A percentile compares a stretch with the other conserved stretches of the same genome.
phyloP scores from a whole-genome alignment of 2,113 vertebrate genomes.

The Varanus komodoensis region DNA sequence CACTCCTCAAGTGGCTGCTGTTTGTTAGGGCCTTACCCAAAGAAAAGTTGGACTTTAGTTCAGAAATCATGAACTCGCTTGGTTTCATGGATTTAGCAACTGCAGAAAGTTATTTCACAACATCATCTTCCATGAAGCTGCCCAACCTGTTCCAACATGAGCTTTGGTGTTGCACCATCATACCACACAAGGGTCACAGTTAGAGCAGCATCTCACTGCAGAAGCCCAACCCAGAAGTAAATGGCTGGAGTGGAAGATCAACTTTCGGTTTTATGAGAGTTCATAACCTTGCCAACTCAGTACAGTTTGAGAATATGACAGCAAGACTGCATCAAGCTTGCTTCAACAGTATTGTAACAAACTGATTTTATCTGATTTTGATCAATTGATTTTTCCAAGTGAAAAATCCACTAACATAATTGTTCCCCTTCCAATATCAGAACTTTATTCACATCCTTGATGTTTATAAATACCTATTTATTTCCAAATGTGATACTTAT shows the following conservation, averaged over 20 bases:
- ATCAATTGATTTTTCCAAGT: too few relatives aligned
- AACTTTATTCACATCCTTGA: not conserved
- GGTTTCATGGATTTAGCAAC: conserved; percentile 24
- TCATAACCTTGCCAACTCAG: not conserved
- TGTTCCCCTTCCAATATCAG: not conserved
- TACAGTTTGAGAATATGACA: not conserved
- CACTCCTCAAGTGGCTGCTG: not conserved
- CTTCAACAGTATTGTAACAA: not conserved
- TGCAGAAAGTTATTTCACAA: conserved; percentile 44
- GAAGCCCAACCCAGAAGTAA: not conserved
- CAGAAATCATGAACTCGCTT: conserved; percentile 1
- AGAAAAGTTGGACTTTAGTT: not conserved
- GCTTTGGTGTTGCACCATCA: conserved; percentile 34
- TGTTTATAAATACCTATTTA: not conserved
- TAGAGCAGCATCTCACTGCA: conserved; percentile 36
- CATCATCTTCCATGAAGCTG: conserved; percentile 11
- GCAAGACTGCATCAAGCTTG: not conserved
- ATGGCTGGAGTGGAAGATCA: not conserved
- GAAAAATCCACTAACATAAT: not conserved
- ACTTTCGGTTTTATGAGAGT: not conserved
- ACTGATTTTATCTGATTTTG: not conserved
- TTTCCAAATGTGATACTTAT: not conserved
- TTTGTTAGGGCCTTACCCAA: not conserved
- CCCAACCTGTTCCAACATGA: conserved; percentile 6
- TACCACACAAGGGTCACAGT: conserved; percentile 15